Conservation (phyloP, 2,888 invertebrate species). For the Diachrysia chrysitis region DNA sequence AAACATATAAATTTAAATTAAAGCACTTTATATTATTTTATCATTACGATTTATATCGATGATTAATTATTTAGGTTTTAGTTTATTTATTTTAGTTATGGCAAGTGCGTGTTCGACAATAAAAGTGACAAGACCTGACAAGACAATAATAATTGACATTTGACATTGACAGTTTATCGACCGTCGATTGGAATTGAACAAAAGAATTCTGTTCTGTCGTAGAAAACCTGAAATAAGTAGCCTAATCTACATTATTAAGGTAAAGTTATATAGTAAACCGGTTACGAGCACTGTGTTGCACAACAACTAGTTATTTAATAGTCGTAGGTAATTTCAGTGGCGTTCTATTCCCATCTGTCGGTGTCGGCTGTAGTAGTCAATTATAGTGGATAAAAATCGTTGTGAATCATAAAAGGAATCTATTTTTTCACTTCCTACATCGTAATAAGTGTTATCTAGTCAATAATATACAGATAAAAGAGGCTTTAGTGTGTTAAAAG, state of each 20-base stretch:
- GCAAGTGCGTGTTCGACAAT: constrained; percentile 20
- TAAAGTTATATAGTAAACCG: constrained; percentile 65
- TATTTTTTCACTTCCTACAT: constrained; percentile 46
- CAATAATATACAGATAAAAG: constrained; percentile 13
- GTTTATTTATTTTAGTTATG: not conserved
- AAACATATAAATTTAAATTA: too few species aligned
- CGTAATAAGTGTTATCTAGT: constrained; percentile 49
- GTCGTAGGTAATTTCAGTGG: constrained; percentile 25
- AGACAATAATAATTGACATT: too few species aligned
- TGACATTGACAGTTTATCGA: constrained; percentile 60
- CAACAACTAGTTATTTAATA: constrained; percentile 41
- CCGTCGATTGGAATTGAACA: constrained; percentile 51
- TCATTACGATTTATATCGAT: too few species aligned
- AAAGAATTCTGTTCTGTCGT: constrained; percentile 52
- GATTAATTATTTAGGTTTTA: too few species aligned
- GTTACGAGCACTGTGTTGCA: constrained; percentile 56
- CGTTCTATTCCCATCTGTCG: constrained; percentile 21
- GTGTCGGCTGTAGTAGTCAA: constrained; percentile 39
- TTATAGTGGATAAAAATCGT: constrained; percentile 42
- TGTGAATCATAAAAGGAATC: constrained; percentile 55
- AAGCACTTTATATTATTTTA: too few species aligned
- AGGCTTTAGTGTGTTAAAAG: not conserved
- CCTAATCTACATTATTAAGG: constrained; percentile 63
- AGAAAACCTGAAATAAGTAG: constrained; percentile 60
- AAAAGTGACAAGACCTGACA: not conserved